These are phyloP conservation scores for Takifugu rubripes DNA, from an alignment of 2,797 vertebrate species.

Conservation along the genomic window DNA sequence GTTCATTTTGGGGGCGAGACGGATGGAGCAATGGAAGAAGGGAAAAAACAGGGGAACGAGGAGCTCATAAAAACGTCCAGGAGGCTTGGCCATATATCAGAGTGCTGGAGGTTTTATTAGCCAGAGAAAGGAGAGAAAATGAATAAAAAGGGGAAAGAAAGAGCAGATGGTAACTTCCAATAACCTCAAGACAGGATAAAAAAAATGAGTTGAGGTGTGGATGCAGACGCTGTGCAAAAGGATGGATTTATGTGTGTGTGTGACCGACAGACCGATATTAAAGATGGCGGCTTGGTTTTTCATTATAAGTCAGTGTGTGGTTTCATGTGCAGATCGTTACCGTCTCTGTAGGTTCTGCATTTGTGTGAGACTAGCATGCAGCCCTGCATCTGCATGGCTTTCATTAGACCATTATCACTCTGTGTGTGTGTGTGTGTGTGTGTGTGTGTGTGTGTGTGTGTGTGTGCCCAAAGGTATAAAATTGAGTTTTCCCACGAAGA, in stretches of 20 bases:
- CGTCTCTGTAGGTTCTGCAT: slow-evolving; percentile 31
- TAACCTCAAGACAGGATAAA: slow-evolving; percentile 33
- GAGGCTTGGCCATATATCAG: slow-evolving; percentile 67
- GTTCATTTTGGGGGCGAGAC: slow-evolving; percentile 21
- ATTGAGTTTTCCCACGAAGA: slow-evolving; percentile 66
- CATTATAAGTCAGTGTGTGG: slow-evolving; percentile 25
- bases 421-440: slow-evolving; percentile 14
- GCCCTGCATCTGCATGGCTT: slow-evolving; percentile 42
- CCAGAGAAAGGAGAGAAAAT: slow-evolving; percentile 44
- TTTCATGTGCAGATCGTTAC: slow-evolving; percentile 56
- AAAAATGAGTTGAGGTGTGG: slow-evolving; percentile 32
- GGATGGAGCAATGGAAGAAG: slow-evolving; percentile 40
- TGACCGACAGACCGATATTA: slow-evolving; percentile 20
- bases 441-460: slow-evolving; percentile 13
- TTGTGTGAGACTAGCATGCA: slow-evolving; percentile 38
- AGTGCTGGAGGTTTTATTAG: slow-evolving; percentile 63
- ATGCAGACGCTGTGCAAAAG: slow-evolving; percentile 21
- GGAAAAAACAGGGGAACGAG: slow-evolving; percentile 46
- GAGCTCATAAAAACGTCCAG: slow-evolving; percentile 68
- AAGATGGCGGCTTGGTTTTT: slow-evolving; percentile 33
- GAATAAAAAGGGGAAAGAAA: slow-evolving; percentile 32
- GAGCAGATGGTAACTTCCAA: slow-evolving; percentile 44
- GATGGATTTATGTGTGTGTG: slow-evolving; percentile 21
- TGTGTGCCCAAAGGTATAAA: too few species aligned
- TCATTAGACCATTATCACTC: slow-evolving; percentile 27